Evolutionary conservation across 2,888 invertebrate genomes (phyloP).

Genomic region (Ormyrus thymus): DNA sequence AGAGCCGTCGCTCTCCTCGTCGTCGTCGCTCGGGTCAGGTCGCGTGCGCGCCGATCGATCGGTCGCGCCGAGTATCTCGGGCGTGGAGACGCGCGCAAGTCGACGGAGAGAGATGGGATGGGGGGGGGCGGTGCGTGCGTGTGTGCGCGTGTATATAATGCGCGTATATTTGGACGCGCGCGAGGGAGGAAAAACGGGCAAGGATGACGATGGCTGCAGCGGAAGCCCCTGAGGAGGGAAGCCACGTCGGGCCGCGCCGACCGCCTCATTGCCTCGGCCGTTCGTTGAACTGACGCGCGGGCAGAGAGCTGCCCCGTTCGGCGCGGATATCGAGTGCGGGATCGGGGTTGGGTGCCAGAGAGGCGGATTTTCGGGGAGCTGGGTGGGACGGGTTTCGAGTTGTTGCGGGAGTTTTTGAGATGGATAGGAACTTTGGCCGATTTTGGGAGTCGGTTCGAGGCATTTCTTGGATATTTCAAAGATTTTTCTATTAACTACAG

Average conservation of each 20-base stretch:
- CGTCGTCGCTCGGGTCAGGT: conserved; percentile 30
- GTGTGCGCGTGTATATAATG: too few species aligned
- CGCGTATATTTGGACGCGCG: conserved; percentile 22
- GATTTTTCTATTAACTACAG: too few species aligned
- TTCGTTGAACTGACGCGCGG: not conserved
- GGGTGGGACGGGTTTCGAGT: not conserved
- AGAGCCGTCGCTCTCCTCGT: conserved; percentile 9
- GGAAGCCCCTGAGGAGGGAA: too few species aligned
- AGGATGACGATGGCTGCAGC: not conserved
- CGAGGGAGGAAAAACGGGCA: not conserved
- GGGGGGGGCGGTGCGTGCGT: too few species aligned
- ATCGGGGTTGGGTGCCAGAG: not conserved
- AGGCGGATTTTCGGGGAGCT: not conserved
- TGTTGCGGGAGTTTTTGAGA: not conserved
- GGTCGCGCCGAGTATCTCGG: conserved; percentile 12
- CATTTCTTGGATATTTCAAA: not conserved
- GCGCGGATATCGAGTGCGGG: not conserved
- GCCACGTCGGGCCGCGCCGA: too few species aligned
- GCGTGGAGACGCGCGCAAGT: not conserved
- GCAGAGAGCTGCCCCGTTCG: not conserved
- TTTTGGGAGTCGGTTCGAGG: not conserved
- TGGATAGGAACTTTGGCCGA: not conserved
- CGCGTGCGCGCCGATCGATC: conserved; percentile 13
- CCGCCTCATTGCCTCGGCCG: too few species aligned
- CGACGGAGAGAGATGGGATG: conserved; percentile 16